Base-by-base conservation (phyloP, 1,140 invertebrate species). In the Tigriopus japonicus region DNA sequence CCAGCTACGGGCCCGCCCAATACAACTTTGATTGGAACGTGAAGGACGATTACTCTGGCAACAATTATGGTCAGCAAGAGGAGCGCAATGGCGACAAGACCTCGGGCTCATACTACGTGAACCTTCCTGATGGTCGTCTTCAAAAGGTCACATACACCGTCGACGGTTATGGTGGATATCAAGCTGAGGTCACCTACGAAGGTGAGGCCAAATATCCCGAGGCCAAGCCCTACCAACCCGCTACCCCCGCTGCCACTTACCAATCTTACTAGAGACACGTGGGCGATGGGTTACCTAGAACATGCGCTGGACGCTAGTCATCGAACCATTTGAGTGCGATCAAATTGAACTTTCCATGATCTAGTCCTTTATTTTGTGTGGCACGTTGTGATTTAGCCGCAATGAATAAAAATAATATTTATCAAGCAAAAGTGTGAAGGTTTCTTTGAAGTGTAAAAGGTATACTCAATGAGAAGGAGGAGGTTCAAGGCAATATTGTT, bases 11-110 rank as follows among this genome's bases (percentile, higher is more conserved):
- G 2, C 62, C 83, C 64, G 83, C 84, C 42, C 84, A 86, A 69
- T 89, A 89, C 72, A 80, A 87, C 71, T 89, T 87, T 75, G 80
- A 78, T 68, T 89, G 87, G 71, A 80, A 85, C 72, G 85, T 88
- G 60, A 81, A 84, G 66, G 84, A 86, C 69, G 75, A 78, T 28
- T 52, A 49, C 21, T 52, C 40, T 67, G 83, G 83, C 67, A 80
- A 79, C 66, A 79, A 83, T 67, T 87, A 86, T 70, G 83, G 84
- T 65, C 86, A 87, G 72, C 80, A 78, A 67, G 86, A 89, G 73
- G 79, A 78, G 67, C 77, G 85, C 61, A 81, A 87, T 70, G 85
- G 83, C 53, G 83, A 87, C 70, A 74, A 78, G 49, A 80, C 85
- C 62, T 80, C 78, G 68, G 67, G 69, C 61, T 72, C 71, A 23